Evolutionary conservation across 2,888 invertebrate species (phyloP).

Genomic region (Chalcis sispes): DNA sequence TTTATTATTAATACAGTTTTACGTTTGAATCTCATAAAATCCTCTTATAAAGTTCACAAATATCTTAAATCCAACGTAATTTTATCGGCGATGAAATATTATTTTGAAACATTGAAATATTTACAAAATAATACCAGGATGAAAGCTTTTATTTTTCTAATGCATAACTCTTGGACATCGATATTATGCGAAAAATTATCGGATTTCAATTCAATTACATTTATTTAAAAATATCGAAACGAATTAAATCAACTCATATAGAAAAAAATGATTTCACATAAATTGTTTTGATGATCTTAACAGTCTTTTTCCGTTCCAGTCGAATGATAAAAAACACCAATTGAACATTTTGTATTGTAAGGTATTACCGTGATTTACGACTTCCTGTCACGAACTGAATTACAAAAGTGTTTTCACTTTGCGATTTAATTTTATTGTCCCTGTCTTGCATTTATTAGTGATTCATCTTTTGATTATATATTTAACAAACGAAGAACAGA

Average conservation of each 20-base stretch:
- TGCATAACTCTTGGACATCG: too few relatives aligned
- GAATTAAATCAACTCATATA: too few relatives aligned
- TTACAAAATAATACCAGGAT: slow-evolving; percentile 10
- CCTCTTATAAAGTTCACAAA: slow-evolving; percentile 46
- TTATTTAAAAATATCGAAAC: too few relatives aligned
- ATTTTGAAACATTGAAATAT: slow-evolving; percentile 30
- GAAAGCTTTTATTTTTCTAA: neutral
- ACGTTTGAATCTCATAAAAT: slow-evolving; percentile 27
- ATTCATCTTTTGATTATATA: too few relatives aligned
- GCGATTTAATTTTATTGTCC: slow-evolving; percentile 26
- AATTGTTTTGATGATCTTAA: slow-evolving; percentile 52
- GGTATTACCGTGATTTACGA: slow-evolving; percentile 55
- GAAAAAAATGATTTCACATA: too few relatives aligned
- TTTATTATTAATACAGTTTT: slow-evolving; percentile 33
- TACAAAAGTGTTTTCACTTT: slow-evolving; percentile 35
- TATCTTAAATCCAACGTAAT: slow-evolving; percentile 46
- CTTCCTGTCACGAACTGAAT: slow-evolving; percentile 49
- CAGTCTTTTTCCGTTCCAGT: slow-evolving; percentile 54
- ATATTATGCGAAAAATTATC: too few relatives aligned
- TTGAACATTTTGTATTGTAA: slow-evolving; percentile 56
- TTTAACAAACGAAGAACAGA: too few relatives aligned
- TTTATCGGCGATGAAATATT: slow-evolving; percentile 33
- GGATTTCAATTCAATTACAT: too few relatives aligned
- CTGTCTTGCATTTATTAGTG: neutral
- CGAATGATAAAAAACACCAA: slow-evolving; percentile 54